Conservation (phyloP, 2,113 vertebrate genomes). For the Lepus timidus region DNA sequence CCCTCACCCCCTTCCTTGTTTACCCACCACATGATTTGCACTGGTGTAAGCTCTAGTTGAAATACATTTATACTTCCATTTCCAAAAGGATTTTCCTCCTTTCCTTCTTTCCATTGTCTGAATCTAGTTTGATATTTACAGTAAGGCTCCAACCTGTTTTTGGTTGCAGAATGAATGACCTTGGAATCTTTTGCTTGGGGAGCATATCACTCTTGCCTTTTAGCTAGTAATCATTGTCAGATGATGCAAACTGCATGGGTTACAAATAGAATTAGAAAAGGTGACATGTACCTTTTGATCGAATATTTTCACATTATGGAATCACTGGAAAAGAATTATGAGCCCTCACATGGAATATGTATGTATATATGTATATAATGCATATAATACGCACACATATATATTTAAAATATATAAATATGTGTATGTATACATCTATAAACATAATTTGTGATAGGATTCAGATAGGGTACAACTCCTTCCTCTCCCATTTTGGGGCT, state of each 20-base stretch:
- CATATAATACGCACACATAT: neutral
- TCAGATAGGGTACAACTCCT: conserved; percentile 66
- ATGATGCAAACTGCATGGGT: conserved; percentile 78
- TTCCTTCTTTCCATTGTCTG: conserved; percentile 61
- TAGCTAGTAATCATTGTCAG: conserved; percentile 84
- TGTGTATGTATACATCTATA: no score
- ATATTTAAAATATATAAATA: no score
- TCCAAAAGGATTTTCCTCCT: conserved; percentile 50
- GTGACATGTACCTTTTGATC: conserved; percentile 69
- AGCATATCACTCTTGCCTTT: conserved; percentile 82
- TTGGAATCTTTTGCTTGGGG: conserved; percentile 83
- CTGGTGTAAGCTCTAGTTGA: neutral
- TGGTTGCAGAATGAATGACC: conserved; percentile 80
- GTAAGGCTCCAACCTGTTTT: conserved; percentile 72
- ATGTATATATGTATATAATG: no score
- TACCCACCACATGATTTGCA: neutral
- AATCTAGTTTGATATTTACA: conserved; percentile 67
- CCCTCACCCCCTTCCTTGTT: no score
- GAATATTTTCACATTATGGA: conserved; percentile 37
- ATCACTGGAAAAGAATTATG: conserved; percentile 62
- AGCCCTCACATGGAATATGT: neutral
- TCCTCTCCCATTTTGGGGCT: conserved; percentile 77
- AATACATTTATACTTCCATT: conserved; percentile 67
- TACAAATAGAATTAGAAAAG: conserved; percentile 70
- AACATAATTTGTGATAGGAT: conserved; percentile 52